A percentile compares a stretch with the other conserved stretches of the same genome.
phyloP scores from a whole-genome alignment of 2,797 vertebrate genomes.

The Syndactyla subalaris region DNA sequence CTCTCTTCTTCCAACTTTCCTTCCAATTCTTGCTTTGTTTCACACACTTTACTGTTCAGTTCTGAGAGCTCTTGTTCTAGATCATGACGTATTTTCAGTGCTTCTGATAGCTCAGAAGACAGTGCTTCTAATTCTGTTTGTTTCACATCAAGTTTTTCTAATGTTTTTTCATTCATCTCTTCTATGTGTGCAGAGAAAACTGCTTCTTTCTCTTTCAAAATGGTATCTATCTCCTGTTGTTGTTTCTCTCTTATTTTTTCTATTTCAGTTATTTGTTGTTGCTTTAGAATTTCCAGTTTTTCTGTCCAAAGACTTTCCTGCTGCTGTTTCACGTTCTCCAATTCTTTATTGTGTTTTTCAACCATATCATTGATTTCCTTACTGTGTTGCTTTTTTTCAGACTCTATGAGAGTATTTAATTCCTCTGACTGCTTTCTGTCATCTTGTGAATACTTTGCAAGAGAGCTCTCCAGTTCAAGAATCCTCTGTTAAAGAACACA shows the following conservation, averaged over 20 bases:
- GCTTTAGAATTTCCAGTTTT: conserved; percentile 74
- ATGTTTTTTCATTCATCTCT: conserved; percentile 91
- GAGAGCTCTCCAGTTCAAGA: conserved; percentile 91
- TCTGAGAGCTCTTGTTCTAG: conserved; percentile 82
- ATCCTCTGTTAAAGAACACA: conserved; percentile 82
- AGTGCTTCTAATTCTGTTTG: conserved; percentile 89
- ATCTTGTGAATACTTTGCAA: conserved; percentile 80
- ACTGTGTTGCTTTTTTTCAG: conserved; percentile 82
- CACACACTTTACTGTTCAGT: conserved; percentile 68
- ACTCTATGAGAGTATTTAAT: conserved; percentile 78
- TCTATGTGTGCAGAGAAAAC: conserved; percentile 87
- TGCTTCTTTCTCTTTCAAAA: conserved; percentile 87
- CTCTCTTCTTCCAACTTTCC: conserved; percentile 80
- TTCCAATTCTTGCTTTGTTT: conserved; percentile 77
- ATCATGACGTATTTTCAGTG: conserved; percentile 77
- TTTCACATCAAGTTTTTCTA: conserved; percentile 90
- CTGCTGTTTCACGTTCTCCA: conserved; percentile 72
- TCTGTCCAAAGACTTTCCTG: conserved; percentile 81
- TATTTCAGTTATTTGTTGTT: conserved; percentile 78
- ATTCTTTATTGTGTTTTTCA: conserved; percentile 81
- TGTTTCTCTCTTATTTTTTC: conserved; percentile 82
- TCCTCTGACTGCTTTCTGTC: conserved; percentile 77
- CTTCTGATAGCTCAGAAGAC: conserved; percentile 85
- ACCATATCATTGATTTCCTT: conserved; percentile 81
- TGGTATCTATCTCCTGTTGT: conserved; percentile 76